Conservation (phyloP, 2,113 vertebrate genomes). For the Desmodus rotundus region DNA sequence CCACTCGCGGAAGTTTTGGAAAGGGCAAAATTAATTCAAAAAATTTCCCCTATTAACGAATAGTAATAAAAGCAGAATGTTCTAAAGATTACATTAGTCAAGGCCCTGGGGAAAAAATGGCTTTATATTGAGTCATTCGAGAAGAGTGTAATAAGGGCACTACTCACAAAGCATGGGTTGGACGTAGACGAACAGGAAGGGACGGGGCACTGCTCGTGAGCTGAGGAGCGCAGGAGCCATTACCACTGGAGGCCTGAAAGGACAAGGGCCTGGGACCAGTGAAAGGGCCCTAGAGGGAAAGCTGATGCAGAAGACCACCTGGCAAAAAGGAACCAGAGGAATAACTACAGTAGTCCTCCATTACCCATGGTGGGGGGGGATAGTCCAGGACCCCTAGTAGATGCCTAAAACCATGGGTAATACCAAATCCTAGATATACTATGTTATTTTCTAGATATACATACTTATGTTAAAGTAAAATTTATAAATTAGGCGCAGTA, state of each 20-base stretch:
- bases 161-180: background rate
- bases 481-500: background rate
- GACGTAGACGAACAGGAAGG: background rate
- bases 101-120: background rate
- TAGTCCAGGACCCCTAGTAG: background rate
- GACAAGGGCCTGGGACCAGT: no score
- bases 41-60: background rate
- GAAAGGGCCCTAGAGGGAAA: background rate
- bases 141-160: background rate
- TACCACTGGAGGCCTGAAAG: background rate
- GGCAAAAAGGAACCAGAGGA: background rate
- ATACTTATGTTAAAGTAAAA: background rate
- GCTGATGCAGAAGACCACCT: background rate
- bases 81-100: background rate
- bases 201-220: no score
- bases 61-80: background rate
- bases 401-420: background rate
- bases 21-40: background rate
- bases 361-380: background rate
- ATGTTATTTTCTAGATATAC: background rate
- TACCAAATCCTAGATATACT: background rate
- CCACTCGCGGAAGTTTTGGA: background rate
- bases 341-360: background rate
- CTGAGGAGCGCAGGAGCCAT: background rate
- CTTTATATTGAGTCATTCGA: background rate